Evolutionary conservation across 2,888 invertebrate genomes (phyloP), one percentile per base, ranked within the genome.

Genomic region (Microdon myrmicae): DNA sequence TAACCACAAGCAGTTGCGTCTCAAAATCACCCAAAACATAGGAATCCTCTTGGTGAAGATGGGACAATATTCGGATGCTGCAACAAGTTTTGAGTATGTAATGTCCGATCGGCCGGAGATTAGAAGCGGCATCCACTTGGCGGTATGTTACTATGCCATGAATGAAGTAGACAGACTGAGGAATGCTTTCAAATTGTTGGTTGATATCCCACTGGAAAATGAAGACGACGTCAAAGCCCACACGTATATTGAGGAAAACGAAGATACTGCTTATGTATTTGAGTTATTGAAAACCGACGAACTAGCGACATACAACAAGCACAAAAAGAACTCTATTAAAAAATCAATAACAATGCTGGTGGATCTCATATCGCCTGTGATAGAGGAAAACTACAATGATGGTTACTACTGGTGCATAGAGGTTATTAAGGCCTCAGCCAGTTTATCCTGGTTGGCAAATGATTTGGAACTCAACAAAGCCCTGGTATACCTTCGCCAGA

Each of bases 1-100:
- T 25, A 92, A 90, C 44, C 93, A 96, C 75, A 96, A 95, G 77
- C 92, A 94, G 79, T 83, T 96, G 71, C 90, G 96, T 88, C 90
- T 81, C 72, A 96, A 95, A 82, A 95, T 99, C 68, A 96, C 97
- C 87, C 96, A 97, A 81, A 99, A 99, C 75, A 98, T 99, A 73
- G 79, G 79, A 2, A 87, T 96, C 66, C 85, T 96, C 14, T 91
- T 98, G 75, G 92, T 98, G 14, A 91, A 93, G 75, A 92, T 97
- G 91, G 94, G 94, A 17, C 95, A 96, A 78, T 95, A 95, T 79
- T 90, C 91, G 43, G 98, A 99, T 77, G 98, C 99, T 0, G 90
- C 96, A 32, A 92, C 92, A 3, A 95, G 94, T 72, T 95, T 99
- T 79, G 98, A 99, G 76, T 96, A 95, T 79, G 96, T 98, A 55